A percentile compares a stretch with the other conserved stretches of the same genome.
phyloP scores from a whole-genome alignment of 2,888 invertebrate genomes.

The Ectobius pallidus region DNA sequence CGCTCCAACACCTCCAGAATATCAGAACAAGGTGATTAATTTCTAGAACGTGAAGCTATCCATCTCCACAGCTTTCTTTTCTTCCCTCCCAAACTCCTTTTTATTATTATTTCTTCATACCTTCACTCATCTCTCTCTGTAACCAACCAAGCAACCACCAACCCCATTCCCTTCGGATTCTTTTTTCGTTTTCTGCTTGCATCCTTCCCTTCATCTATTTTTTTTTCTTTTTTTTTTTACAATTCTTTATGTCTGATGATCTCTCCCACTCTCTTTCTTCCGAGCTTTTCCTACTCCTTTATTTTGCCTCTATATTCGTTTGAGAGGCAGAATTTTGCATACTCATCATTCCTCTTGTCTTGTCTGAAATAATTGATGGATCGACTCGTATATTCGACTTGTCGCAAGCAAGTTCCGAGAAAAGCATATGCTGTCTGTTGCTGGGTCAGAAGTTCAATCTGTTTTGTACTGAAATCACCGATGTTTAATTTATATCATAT shows the following conservation, averaged over 20 bases:
- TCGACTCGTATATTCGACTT: slow-evolving; percentile 35
- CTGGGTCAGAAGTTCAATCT: too few relatives aligned
- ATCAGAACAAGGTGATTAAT: slow-evolving; percentile 36
- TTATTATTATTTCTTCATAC: slow-evolving; percentile 2
- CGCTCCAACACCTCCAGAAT: neutral
- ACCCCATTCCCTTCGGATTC: slow-evolving; percentile 12
- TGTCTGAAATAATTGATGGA: slow-evolving; percentile 36
- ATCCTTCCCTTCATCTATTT: slow-evolving; percentile 13
- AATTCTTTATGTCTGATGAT: slow-evolving; percentile 11
- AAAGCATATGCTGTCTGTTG: neutral
- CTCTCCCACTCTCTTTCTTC: slow-evolving; percentile 9
- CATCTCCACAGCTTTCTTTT: slow-evolving; percentile 37
- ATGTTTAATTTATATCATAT: too few relatives aligned
- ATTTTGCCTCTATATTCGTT: slow-evolving; percentile 11
- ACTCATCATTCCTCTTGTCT: slow-evolving; percentile 31
- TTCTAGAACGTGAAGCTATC: slow-evolving; percentile 35
- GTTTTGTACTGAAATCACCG: too few relatives aligned
- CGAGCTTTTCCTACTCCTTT: slow-evolving; percentile 11
- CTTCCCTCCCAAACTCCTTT: slow-evolving; percentile 1
- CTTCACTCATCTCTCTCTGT: neutral
- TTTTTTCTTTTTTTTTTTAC: slow-evolving; percentile 2
- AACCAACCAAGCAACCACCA: slow-evolving; percentile 1
- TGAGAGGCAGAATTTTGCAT: slow-evolving; percentile 32
- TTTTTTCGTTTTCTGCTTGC: slow-evolving; percentile 21
- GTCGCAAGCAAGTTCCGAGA: neutral